Percentiles rank a stretch among this genome's conserved stretches.
phyloP scores from a whole-genome alignment of 30 jellyfish, hydroid and myxozoan species.

The Pseudorhiza aurosa region DNA sequence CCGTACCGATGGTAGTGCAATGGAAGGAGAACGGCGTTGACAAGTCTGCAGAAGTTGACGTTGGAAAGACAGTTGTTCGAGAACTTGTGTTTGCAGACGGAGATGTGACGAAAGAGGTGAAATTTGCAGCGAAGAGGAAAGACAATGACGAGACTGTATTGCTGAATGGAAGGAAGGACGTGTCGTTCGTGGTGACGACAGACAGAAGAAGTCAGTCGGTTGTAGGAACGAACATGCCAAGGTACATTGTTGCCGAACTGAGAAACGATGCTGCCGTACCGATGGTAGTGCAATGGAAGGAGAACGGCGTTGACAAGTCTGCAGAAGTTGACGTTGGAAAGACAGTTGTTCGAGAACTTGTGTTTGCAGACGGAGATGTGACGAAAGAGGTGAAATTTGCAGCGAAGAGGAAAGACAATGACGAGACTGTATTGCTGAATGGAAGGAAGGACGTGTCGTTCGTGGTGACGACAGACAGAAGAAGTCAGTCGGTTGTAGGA shows the following conservation, averaged over 20 bases:
- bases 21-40: constrained; percentile 3
- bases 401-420: background rate
- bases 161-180: constrained; percentile 12
- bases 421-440: background rate
- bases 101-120: background rate
- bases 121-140: constrained; percentile 10
- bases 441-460: background rate
- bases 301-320: background rate
- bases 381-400: background rate
- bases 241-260: background rate
- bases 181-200: background rate
- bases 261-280: background rate
- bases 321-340: background rate
- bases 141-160: background rate
- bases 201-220: background rate
- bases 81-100: background rate
- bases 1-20: background rate
- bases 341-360: background rate
- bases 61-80: background rate
- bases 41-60: background rate
- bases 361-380: background rate
- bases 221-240: background rate
- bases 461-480: background rate
- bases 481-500: background rate
- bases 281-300: background rate